phyloP scores from a whole-genome alignment of 2,797 vertebrate species.

The Crotalus adamanteus region DNA sequence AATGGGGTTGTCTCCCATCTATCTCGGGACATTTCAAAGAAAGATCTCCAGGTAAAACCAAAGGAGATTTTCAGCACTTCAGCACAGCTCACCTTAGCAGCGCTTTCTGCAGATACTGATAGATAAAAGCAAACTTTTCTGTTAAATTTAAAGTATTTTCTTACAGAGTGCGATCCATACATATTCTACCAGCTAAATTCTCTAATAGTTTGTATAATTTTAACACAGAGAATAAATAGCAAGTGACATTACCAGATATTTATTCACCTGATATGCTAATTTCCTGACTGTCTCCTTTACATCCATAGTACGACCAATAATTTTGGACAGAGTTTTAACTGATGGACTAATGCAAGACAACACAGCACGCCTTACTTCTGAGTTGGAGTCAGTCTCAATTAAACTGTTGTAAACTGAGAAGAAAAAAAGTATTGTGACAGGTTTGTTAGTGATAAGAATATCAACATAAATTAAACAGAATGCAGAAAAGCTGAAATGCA shows the following conservation, averaged over 20 bases:
- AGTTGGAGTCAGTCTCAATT: conserved; percentile 89
- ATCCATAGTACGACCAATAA: conserved; percentile 88
- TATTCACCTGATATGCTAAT: conserved; percentile 87
- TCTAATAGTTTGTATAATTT: not conserved
- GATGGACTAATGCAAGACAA: conserved; percentile 93
- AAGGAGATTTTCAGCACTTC: not conserved
- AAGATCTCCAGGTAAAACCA: not conserved
- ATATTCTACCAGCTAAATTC: not conserved
- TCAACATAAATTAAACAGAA: not conserved
- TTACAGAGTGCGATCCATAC: not conserved
- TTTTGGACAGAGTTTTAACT: conserved; percentile 82
- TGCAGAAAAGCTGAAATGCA: not conserved
- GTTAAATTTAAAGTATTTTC: not conserved
- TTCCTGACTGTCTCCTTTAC: conserved; percentile 90
- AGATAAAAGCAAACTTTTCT: not conserved
- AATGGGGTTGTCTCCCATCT: not conserved
- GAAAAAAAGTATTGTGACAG: not conserved
- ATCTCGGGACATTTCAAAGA: not conserved
- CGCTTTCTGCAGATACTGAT: not conserved
- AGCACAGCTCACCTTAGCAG: not conserved
- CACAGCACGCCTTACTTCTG: conserved; percentile 90
- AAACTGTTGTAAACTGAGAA: conserved; percentile 83
- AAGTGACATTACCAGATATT: not conserved
- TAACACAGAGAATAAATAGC: not conserved
- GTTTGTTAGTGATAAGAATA: not conserved